Conservation (phyloP, 2,113 vertebrate genomes). For the Tragelaphus scriptus region DNA sequence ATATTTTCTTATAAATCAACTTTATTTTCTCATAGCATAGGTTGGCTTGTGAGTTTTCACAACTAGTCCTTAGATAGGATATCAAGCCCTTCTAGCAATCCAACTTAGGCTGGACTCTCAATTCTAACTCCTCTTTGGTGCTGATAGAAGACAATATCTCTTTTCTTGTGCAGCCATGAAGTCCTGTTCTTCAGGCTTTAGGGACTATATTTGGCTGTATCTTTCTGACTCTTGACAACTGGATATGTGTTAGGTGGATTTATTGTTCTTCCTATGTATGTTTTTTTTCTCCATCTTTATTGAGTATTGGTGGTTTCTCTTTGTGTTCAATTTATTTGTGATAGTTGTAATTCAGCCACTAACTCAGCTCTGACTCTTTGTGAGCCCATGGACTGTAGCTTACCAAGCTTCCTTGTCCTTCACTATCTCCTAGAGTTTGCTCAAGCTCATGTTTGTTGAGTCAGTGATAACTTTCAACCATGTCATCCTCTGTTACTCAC, state of each 20-base stretch:
- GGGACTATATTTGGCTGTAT: background rate
- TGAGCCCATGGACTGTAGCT: background rate
- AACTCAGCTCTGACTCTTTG: background rate
- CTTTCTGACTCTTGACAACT: background rate
- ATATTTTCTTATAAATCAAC: background rate
- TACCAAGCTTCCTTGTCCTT: background rate
- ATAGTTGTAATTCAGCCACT: background rate
- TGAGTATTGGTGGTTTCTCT: background rate
- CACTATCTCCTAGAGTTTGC: background rate
- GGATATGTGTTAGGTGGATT: background rate
- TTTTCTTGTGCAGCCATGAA: background rate
- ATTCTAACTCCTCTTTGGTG: background rate
- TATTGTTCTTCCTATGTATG: background rate
- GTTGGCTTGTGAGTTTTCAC: background rate
- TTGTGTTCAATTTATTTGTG: background rate
- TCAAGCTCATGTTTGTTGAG: background rate
- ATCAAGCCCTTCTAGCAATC: background rate
- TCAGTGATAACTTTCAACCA: background rate
- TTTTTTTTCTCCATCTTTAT: background rate
- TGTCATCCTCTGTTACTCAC: background rate
- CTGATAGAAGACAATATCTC: background rate
- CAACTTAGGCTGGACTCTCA: background rate
- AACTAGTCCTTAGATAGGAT: background rate
- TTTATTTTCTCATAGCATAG: background rate
- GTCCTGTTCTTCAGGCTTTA: background rate